A percentile compares a stretch with the other conserved stretches of the same genome.
phyloP scores from a whole-genome alignment of 2,888 invertebrate genomes.

The Marasmarcha lunaedactyla region DNA sequence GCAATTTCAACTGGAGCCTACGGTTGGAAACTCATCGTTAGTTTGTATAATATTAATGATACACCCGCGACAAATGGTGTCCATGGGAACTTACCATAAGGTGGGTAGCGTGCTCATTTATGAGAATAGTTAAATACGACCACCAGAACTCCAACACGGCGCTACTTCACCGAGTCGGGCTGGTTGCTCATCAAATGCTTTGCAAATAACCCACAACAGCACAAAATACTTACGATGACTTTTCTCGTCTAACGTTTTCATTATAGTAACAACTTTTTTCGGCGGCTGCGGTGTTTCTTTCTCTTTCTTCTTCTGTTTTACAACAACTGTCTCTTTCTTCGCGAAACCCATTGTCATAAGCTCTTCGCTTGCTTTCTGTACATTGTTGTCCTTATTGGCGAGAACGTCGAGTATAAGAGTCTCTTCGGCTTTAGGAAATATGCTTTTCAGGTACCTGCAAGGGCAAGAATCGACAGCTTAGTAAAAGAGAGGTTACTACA shows the following conservation, averaged over 20 bases:
- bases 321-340: constrained; percentile 74
- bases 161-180: no score
- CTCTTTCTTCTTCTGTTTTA: constrained; percentile 28
- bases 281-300: constrained; percentile 34
- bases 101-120: no score
- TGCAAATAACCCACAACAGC: no score
- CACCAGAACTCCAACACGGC: no score
- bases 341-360: constrained; percentile 84
- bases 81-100: no score
- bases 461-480: no score
- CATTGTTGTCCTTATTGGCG: constrained; percentile 90
- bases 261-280: constrained; percentile 70
- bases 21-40: no score
- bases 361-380: constrained; percentile 87
- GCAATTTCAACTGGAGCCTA: no score
- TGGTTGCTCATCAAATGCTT: no score
- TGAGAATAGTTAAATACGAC: no score
- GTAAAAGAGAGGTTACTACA: neutral
- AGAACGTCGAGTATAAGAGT: constrained; percentile 86
- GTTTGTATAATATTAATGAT: no score
- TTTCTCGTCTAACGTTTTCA: constrained; percentile 79
- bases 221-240: constrained; percentile 59
- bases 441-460: constrained; percentile 88
- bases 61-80: no score
- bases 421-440: constrained; percentile 92